Conservation (phyloP, 1,140 invertebrate genomes). For the Oppia nitens region DNA sequence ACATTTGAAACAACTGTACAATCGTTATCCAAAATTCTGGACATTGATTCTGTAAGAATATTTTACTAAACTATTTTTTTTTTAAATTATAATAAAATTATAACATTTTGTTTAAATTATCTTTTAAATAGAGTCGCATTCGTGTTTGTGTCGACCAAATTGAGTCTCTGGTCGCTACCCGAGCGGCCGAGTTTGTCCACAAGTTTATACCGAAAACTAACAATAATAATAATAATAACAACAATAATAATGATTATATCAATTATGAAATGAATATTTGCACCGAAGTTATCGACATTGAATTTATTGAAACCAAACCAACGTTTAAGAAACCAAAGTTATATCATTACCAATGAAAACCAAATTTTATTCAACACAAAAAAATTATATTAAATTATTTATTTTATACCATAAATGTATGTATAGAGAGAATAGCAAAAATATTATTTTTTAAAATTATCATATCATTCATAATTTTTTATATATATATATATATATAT, state of each 20-base stretch:
- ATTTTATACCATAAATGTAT: no score
- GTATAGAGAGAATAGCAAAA: no score
- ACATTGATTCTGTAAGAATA: constrained; percentile 9
- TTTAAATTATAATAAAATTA: neutral
- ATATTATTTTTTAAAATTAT: no score
- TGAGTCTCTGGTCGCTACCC: neutral
- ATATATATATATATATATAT: no score
- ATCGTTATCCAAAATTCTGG: neutral
- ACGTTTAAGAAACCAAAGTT: no score
- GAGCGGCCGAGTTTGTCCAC: neutral
- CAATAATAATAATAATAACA: neutral
- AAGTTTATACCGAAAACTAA: neutral
- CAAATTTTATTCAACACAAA: no score
- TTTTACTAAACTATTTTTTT: neutral
- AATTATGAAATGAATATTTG: neutral
- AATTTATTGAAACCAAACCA: no score
- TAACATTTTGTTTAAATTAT: neutral
- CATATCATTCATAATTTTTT: no score
- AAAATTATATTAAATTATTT: no score
- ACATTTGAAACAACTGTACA: neutral
- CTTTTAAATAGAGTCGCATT: neutral
- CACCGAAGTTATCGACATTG: neutral
- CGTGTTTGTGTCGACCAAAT: constrained; percentile 1
- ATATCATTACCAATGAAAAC: no score
- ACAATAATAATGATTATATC: neutral